Evolutionary conservation across 2,888 invertebrate species (phyloP).

Genomic region (Morinoia aosen): DNA sequence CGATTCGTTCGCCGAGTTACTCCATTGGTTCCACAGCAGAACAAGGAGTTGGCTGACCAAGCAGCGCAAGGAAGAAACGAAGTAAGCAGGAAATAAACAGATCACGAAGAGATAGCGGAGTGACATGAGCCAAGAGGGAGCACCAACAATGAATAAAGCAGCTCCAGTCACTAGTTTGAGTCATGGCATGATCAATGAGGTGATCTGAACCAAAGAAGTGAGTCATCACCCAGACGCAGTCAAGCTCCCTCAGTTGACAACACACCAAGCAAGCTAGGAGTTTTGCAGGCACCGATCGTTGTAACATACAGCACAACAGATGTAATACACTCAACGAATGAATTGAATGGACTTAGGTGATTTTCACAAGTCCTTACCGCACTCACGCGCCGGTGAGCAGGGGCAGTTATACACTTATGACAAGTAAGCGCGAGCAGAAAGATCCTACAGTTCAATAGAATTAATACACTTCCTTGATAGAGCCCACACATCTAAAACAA

Average conservation of each 20-base stretch:
- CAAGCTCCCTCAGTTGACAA: not conserved
- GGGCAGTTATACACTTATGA: not conserved
- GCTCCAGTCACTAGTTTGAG: not conserved
- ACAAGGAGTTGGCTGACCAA: not conserved
- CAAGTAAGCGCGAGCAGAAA: not conserved
- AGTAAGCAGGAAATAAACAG: not conserved
- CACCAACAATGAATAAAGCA: not conserved
- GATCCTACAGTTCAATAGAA: not conserved
- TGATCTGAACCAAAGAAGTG: not conserved
- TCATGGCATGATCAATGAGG: constrained; percentile 4
- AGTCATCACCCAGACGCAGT: not conserved
- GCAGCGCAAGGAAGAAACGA: not conserved
- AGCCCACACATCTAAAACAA: no score
- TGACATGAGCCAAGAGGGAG: not conserved
- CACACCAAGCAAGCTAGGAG: not conserved
- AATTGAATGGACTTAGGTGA: no score
- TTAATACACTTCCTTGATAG: no score
- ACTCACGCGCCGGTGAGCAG: no score
- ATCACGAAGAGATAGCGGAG: not conserved
- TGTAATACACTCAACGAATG: not conserved
- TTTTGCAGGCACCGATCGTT: not conserved
- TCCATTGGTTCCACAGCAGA: not conserved
- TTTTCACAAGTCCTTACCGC: no score
- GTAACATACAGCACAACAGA: not conserved
- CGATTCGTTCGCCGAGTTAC: not conserved